Evolutionary conservation across 2,888 invertebrate species (phyloP), one percentile per base, ranked within the genome.

Genomic region (Aleiodes leptofemur): DNA sequence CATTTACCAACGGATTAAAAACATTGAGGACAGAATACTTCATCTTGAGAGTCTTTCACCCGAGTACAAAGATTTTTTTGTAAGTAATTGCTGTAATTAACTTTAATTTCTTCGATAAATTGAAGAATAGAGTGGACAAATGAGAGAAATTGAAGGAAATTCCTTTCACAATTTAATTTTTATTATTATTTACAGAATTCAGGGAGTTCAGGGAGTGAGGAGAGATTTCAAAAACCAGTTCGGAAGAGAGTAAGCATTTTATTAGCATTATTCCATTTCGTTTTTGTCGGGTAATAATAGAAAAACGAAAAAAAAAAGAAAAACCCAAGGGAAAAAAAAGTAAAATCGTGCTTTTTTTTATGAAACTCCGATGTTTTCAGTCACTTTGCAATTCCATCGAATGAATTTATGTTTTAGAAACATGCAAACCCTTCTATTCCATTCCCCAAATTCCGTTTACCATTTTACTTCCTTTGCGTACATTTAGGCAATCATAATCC

Each of bases 21-120:
- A 90, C 0, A 91, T 96, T 83, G 96, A 97, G 88, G 93, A 96
- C 83, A 92, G 93, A 79, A 92, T 97, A 68, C 90, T 95, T 7
- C 90, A 92, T 77, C 88, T 96, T 75, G 95, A 96, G 88, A 92
- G 95, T 0, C 87, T 95, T 72, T 96, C 96, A 53, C 96, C 96
- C 0, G 96, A 96, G 88, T 96, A 96, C 85, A 92, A 93, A 31
- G 92, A 93, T 81, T 94, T 94, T 89, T 91, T 92, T 91, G 93
- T 93, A 90, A 87, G 90, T 90, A 55, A 48, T 43, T 43, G 43
- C 43, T 8, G 11, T 8, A 43, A 43, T 43, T 43, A 43, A 7
- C 43, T 48, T 71, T 71, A 48, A 43, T 72, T n/a, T n/a, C 48
- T 61, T 11, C 3, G 1, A 61, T 14, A 51, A 53, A 31, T 38